These are phyloP conservation scores for Buceros bicornis DNA, from an alignment of 2,797 vertebrate genomes.

Conservation along the genomic window DNA sequence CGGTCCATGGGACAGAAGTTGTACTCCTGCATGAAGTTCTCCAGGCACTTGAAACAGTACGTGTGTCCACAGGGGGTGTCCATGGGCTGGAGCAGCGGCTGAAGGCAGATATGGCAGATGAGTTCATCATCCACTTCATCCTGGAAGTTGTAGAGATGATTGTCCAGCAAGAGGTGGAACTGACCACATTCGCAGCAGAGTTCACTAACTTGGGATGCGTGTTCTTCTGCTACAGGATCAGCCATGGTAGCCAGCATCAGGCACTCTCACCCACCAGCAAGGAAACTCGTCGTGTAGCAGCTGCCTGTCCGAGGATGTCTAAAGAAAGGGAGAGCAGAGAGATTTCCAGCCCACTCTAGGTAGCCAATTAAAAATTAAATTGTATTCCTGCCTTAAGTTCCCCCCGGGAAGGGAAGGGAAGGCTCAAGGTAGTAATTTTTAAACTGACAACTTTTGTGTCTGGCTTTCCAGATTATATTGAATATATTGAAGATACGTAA, in stretches of 20 bases:
- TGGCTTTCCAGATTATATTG: neutral
- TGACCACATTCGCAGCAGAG: conserved; percentile 92
- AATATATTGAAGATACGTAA: neutral
- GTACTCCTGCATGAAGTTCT: conserved; percentile 92
- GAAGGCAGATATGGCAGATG: conserved; percentile 93
- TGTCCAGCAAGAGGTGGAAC: conserved; percentile 85
- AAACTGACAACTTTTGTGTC: neutral
- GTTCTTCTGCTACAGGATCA: conserved; percentile 37
- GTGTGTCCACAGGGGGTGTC: conserved; percentile 95
- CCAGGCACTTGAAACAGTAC: conserved; percentile 91
- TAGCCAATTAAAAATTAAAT: neutral
- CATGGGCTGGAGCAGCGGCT: conserved; percentile 91
- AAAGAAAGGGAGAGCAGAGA: neutral
- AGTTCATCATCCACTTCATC: conserved; percentile 94
- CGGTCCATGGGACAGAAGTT: conserved; percentile 93
- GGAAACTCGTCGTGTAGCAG: neutral
- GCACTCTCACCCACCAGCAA: neutral
- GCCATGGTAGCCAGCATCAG: conserved; percentile 60
- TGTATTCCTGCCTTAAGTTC: neutral
- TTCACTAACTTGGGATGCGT: neutral
- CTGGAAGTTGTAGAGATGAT: conserved; percentile 93
- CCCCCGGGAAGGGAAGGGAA: neutral
- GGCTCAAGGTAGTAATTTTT: neutral
- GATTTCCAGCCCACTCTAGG: neutral
- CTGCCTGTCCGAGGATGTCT: neutral